phyloP scores from a whole-genome alignment of 2,113 vertebrate species.

The Meriones unguiculatus region DNA sequence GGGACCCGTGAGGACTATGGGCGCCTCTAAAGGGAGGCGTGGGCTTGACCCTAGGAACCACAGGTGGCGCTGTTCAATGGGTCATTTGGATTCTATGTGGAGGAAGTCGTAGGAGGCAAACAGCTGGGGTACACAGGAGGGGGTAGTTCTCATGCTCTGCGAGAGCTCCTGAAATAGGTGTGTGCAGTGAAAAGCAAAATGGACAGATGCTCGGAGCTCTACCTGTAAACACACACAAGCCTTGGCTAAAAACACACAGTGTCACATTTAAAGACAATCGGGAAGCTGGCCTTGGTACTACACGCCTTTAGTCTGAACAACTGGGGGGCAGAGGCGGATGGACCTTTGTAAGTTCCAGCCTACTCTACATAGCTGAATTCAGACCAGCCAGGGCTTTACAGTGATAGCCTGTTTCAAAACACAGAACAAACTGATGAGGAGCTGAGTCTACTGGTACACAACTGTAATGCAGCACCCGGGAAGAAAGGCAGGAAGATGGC shows the following conservation, averaged over 20 bases:
- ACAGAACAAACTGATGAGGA: not conserved
- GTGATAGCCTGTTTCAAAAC: not conserved
- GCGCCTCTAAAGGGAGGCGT: not conserved
- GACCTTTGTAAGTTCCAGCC: not conserved
- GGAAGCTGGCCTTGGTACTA: not conserved
- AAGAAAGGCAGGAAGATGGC: not conserved
- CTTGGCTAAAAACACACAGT: not conserved
- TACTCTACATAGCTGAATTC: not conserved
- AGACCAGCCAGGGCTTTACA: not conserved
- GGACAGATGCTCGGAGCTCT: not conserved
- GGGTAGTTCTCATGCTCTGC: no score
- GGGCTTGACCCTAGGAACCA: not conserved
- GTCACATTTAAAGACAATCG: not conserved
- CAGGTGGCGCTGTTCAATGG: no score
- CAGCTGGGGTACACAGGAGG: not conserved
- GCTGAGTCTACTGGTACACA: not conserved
- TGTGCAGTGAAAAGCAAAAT: accelerated
- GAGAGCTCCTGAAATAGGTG: not conserved
- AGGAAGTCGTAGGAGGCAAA: not conserved
- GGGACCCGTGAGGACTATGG: not conserved
- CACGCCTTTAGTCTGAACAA: not conserved
- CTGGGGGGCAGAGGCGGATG: not conserved
- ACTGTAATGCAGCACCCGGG: not conserved
- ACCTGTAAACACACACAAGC: not conserved
- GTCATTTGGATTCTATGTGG: not conserved